Base-by-base conservation (phyloP, 64 coral and sea anemone species). In the Porites australiensis region DNA sequence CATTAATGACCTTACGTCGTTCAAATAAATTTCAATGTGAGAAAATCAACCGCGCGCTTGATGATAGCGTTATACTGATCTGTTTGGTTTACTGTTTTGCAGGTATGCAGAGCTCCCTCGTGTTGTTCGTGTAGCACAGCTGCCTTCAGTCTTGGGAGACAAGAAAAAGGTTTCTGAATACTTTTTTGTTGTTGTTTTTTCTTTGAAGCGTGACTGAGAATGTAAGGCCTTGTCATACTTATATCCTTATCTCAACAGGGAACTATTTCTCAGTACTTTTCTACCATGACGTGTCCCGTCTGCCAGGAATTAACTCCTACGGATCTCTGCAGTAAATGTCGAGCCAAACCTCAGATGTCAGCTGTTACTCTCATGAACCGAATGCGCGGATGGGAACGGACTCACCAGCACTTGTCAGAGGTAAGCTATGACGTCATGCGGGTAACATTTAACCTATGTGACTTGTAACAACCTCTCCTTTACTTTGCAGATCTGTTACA, bases 191-290 rank as follows among this genome's bases (percentile, higher is more conserved):
- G 2, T 5, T 59, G 2, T 21, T 4, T 22, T 7, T 58, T 19
- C 50, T 58, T 7, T 12, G 54, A 57, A 4, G 54, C 12, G 7
- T 57, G 6, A 57, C 54, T 57, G 54, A 5, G 54, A 67, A 67
- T 22, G 64, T 67, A 37, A 37, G 27, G 13, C 19, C 2, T 57
- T 9, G 7, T 57, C 7, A 57, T 57, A 57, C 54, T 58, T 20
- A 58, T 23, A 8, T 11, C 46, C 20, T 4, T 44, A 53, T 12
- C 6, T 14, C n/a, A 3, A 76, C n/a, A 98, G 96, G 88, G 90
- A 55, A 96, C 94, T 50, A 99, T 99, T 70, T 95, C 98, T 13
- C 98, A 95, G 15, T 99, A 96, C 75, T 99, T 99, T 89, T 88
- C 91, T 10, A 96, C 98, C 18, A 82, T 95, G 66, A 83, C 91